Base-by-base conservation (phyloP, 2,797 vertebrate genomes). In the Micropoecilia bifurca region DNA sequence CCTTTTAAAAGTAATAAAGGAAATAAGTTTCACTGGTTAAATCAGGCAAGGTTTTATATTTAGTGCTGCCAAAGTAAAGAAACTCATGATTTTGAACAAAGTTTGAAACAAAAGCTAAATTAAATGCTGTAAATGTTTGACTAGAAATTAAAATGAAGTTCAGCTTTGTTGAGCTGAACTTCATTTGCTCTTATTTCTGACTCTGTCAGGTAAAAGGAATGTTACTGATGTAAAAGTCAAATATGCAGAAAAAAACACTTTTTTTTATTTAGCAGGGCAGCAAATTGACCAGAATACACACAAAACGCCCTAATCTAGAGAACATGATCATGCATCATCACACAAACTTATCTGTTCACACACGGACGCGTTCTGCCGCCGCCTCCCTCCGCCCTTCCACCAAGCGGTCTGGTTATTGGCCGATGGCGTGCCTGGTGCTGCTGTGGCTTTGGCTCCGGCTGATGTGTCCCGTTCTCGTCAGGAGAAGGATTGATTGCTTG, bases 311-410 rank as follows among this genome's bases (percentile, higher is more conserved):
- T 81, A 74, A 76, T 10, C 76, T 86, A 85, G 86, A 90, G 81
- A 74, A 82, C 83, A 89, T 91, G 75, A 87, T 87, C 84, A 84
- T 83, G 86, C 86, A 86, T 88, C 89, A 83, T 88, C 85, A 82
- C 81, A 89, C 87, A 87, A 86, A 82, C 53, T 72, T 72, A 82
- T 74, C 55, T 48, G 41, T 3, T 72, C 13, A 68, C 68, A 73
- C 80, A 77, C 20, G 74, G 50, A 73, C 43, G n/a, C 68, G 47
- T 69, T 55, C 25, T 53, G 74, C 82, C 47, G 48, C 22, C n/a
- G 30, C 77, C 53, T 74, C 71, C 74, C 82, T 81, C 84, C 87
- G 48, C 84, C 89, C 90, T 80, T 77, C 57, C 76, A 74, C 78
- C 8, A 72, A 73, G 81, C 3, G 78, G 57, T 73, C 36, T 83